Evolutionary conservation across 2,113 vertebrate genomes (phyloP).

Genomic region (Rhipidura dahli): DNA sequence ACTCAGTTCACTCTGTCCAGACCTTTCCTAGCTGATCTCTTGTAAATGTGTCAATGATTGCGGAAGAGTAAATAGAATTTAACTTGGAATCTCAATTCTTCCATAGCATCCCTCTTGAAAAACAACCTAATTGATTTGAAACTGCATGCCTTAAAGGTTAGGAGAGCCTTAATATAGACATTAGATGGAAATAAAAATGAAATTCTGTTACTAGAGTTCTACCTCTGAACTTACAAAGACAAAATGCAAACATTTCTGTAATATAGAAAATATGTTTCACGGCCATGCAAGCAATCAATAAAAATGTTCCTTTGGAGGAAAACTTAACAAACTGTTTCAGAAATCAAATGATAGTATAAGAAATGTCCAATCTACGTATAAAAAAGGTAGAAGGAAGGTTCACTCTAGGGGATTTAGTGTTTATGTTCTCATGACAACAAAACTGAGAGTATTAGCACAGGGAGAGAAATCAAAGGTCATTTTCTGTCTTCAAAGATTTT

Average conservation of each 20-base stretch:
- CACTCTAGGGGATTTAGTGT: background rate
- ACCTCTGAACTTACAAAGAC: background rate
- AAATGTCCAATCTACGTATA: background rate
- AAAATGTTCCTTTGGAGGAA: background rate
- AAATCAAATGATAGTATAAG: background rate
- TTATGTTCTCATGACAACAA: conserved; percentile 11
- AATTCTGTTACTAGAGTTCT: background rate
- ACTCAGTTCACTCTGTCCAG: background rate
- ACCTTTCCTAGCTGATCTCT: background rate
- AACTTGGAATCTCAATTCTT: background rate
- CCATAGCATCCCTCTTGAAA: background rate
- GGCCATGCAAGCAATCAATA: conserved; percentile 10
- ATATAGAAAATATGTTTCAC: background rate
- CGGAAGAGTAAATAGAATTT: background rate
- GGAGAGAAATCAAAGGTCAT: conserved; percentile 2
- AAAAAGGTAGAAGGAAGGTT: background rate
- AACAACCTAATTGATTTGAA: background rate
- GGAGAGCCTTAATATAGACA: background rate
- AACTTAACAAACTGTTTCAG: background rate
- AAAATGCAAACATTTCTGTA: conserved; percentile 29
- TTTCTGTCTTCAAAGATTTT: background rate
- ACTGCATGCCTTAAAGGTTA: background rate
- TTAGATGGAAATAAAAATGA: background rate
- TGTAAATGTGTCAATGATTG: background rate
- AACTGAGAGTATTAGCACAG: background rate